Conservation (phyloP, 2,797 vertebrate genomes). For the Coregonus suidteri region DNA sequence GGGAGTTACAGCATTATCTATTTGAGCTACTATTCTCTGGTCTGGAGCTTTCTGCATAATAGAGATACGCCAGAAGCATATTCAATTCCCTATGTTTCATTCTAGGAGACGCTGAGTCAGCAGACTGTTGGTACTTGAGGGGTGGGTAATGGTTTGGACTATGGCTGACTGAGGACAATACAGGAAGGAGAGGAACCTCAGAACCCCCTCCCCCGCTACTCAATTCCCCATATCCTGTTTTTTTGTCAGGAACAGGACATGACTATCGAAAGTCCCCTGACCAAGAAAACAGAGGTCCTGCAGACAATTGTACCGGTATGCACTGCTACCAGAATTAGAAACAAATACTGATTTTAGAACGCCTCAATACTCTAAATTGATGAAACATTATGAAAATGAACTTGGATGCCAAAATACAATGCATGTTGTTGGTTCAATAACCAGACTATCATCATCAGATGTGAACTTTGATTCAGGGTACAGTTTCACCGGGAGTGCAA, state of each 20-base stretch:
- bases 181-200: constrained; percentile 16
- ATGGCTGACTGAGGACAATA: constrained; percentile 22
- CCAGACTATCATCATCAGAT: too few relatives aligned
- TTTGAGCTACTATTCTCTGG: not conserved
- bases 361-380: not conserved
- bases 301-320: too few relatives aligned
- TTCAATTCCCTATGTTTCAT: not conserved
- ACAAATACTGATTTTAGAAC: not conserved
- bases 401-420: not conserved
- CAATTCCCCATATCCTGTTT: constrained; percentile 19
- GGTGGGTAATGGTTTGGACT: not conserved
- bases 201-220: not conserved
- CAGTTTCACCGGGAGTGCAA: too few relatives aligned
- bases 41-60: not conserved
- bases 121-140: not conserved
- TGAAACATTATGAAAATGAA: too few relatives aligned
- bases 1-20: constrained; percentile 1
- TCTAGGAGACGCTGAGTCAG: not conserved
- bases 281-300: too few relatives aligned
- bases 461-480: too few relatives aligned
- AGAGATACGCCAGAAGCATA: not conserved
- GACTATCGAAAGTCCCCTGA: not conserved
- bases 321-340: too few relatives aligned
- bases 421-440: too few relatives aligned
- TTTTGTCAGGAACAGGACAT: constrained; percentile 27